Evolutionary conservation across 1,140 invertebrate species (phyloP).

Genomic region (Aphis gossypii): DNA sequence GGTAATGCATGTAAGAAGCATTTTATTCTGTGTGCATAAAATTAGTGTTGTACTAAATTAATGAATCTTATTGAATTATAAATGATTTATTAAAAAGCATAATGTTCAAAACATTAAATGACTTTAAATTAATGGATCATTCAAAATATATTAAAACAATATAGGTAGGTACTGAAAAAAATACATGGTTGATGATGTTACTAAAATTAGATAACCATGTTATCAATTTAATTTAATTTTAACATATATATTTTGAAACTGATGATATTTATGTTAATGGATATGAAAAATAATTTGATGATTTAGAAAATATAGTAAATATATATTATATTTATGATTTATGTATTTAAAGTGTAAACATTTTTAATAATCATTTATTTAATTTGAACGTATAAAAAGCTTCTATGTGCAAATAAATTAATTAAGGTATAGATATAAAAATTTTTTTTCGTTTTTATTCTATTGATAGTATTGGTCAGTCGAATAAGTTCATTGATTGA

Average conservation of each 20-base stretch:
- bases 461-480: background rate
- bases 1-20: background rate
- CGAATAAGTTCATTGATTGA: conserved; percentile 3
- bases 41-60: background rate
- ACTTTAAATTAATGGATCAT: background rate
- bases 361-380: background rate
- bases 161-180: background rate
- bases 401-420: background rate
- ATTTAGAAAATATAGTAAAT: background rate
- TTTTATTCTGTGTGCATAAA: background rate
- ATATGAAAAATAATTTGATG: background rate
- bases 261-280: background rate
- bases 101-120: background rate
- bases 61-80: background rate
- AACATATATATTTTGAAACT: background rate
- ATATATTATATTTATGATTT: background rate
- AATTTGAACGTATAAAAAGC: background rate
- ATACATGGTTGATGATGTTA: background rate
- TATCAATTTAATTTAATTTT: background rate
- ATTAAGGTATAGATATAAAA: background rate
- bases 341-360: background rate
- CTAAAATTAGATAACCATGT: background rate
- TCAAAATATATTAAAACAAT: background rate
- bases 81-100: background rate
- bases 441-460: background rate